A percentile compares a stretch with the other conserved stretches of the same genome.
Evolutionary conservation across 2,888 invertebrate species (phyloP).

Genomic region (Dolichomitus sp.): DNA sequence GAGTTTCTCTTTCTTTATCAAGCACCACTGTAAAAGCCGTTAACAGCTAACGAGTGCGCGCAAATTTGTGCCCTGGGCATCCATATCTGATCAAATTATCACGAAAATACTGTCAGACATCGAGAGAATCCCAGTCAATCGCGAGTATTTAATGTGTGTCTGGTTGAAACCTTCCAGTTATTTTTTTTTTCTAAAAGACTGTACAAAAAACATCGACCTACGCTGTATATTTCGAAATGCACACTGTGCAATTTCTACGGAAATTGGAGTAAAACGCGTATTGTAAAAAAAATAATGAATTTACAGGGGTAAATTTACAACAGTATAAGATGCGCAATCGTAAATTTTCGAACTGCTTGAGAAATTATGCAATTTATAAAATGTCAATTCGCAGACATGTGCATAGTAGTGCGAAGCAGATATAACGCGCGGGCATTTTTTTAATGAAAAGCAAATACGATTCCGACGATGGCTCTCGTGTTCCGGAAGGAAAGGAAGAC

Average conservation of each 20-base stretch:
- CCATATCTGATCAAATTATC: conserved; percentile 5
- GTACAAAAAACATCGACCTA: conserved; percentile 14
- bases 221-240: not conserved
- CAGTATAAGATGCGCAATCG: conserved; percentile 46
- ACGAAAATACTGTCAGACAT: conserved; percentile 49
- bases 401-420: conserved; percentile 29
- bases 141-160: conserved; percentile 19
- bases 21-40: conserved; percentile 45
- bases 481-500: conserved; percentile 56
- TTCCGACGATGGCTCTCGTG: conserved; percentile 25
- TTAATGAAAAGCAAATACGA: conserved; percentile 4
- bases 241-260: conserved; percentile 1
- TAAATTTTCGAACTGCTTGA: conserved; percentile 1
- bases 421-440: not conserved
- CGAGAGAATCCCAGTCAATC: conserved; percentile 32
- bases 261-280: conserved; percentile 10
- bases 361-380: conserved; percentile 35
- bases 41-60: conserved; percentile 41
- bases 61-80: conserved; percentile 18
- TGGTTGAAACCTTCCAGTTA: not conserved
- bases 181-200: not conserved
- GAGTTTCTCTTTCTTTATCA: conserved; percentile 31
- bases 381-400: conserved; percentile 38
- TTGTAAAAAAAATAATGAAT: conserved; percentile 51
- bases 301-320: conserved; percentile 66